phyloP scores from a whole-genome alignment of 2,888 invertebrate genomes.

The Parochlus steinenii region DNA sequence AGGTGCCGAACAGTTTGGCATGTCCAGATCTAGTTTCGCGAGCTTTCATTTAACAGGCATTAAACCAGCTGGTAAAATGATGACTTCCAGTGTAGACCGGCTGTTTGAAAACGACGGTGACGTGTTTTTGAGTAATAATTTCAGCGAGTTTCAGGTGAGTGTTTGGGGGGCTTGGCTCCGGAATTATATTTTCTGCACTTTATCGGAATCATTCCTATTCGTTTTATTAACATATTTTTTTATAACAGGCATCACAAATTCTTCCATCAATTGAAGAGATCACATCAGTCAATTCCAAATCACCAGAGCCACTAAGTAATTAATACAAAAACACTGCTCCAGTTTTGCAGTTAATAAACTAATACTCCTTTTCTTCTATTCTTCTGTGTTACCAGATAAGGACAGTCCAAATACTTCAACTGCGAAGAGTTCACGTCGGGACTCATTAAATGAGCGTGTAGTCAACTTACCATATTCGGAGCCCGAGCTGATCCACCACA shows the following conservation, averaged over 20 bases:
- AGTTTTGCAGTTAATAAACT: background rate
- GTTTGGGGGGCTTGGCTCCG: background rate
- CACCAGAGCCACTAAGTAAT: slow-evolving; percentile 15
- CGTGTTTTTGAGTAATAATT: slow-evolving; percentile 54
- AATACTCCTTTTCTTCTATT: background rate
- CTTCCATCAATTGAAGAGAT: slow-evolving; percentile 41
- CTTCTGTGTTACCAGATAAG: slow-evolving; percentile 4
- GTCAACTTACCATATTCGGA: slow-evolving; percentile 7
- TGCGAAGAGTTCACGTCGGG: slow-evolving; percentile 48
- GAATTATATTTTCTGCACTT: background rate
- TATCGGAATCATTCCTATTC: background rate
- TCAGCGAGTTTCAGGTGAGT: slow-evolving; percentile 34
- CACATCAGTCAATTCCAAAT: slow-evolving; percentile 15
- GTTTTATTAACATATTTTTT: background rate
- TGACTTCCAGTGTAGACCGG: slow-evolving; percentile 83
- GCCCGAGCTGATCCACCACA: slow-evolving; percentile 1
- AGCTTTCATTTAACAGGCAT: slow-evolving; percentile 73
- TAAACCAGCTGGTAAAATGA: slow-evolving; percentile 56
- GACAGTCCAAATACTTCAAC: slow-evolving; percentile 39
- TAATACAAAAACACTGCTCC: background rate
- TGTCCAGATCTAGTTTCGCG: slow-evolving; percentile 68
- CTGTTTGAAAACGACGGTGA: slow-evolving; percentile 53
- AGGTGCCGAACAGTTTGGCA: slow-evolving; percentile 34
- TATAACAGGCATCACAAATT: slow-evolving; percentile 9
- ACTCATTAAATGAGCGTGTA: slow-evolving; percentile 39